Evolutionary conservation across 2,113 vertebrate species (phyloP).

Genomic region (Boleophthalmus pectinirostris): DNA sequence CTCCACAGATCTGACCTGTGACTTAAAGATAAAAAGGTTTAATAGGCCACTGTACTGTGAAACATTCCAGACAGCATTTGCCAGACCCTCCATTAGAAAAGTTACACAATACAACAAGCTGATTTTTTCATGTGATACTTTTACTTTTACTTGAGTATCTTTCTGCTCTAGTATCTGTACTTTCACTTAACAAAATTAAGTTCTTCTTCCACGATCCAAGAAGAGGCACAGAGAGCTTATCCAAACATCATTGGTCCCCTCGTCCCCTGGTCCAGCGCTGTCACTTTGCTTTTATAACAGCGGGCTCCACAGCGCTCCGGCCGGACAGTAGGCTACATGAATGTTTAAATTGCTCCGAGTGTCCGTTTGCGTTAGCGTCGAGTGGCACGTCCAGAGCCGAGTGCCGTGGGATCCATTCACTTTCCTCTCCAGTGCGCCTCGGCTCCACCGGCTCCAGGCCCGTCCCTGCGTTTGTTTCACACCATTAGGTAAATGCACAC

Average conservation of each 20-base stretch:
- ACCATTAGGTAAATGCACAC: constrained; percentile 30
- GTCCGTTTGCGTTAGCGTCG: constrained; percentile 85
- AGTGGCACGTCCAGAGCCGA: constrained; percentile 77
- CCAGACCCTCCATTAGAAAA: too few relatives aligned
- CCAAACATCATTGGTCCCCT: constrained; percentile 50
- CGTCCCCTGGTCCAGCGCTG: constrained; percentile 73
- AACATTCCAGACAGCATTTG: too few relatives aligned
- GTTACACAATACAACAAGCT: too few relatives aligned
- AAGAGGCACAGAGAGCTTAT: constrained; percentile 50
- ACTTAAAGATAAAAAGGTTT: too few relatives aligned
- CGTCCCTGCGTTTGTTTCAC: constrained; percentile 42
- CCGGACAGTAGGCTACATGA: constrained; percentile 80
- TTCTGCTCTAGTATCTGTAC: too few relatives aligned
- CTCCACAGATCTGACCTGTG: too few relatives aligned
- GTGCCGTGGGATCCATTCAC: constrained; percentile 67
- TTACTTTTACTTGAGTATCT: too few relatives aligned
- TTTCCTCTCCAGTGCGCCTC: constrained; percentile 62
- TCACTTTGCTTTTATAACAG: constrained; percentile 83
- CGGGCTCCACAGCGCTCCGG: constrained; percentile 72
- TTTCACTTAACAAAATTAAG: too few relatives aligned
- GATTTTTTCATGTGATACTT: too few relatives aligned
- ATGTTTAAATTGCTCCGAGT: constrained; percentile 86
- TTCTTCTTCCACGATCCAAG: too few relatives aligned
- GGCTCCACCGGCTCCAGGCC: constrained; percentile 44
- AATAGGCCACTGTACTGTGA: too few relatives aligned